Conservation (phyloP, 2,888 invertebrate species). For the Agrochola lota region DNA sequence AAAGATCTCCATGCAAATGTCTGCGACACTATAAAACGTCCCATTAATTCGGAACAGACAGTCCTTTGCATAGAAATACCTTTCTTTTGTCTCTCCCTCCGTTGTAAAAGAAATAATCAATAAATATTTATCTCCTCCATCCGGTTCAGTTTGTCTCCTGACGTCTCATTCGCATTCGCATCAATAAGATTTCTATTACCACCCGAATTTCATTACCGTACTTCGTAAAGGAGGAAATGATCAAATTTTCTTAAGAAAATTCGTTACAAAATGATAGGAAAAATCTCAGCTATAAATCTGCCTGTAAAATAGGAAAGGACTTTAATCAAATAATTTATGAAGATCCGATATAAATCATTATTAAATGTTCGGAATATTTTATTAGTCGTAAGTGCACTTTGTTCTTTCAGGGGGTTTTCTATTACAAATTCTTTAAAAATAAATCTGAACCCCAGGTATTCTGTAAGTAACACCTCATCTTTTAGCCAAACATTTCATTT, state of each 20-base stretch:
- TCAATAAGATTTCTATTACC: conserved; percentile 69
- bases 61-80: conserved; percentile 67
- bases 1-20: conserved; percentile 58
- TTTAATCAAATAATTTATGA: conserved; percentile 52
- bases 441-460: neutral
- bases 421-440: neutral
- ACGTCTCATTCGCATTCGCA: conserved; percentile 62
- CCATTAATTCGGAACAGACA: conserved; percentile 58
- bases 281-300: conserved; percentile 53
- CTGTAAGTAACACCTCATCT: conserved; percentile 23
- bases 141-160: conserved; percentile 65
- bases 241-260: conserved; percentile 52
- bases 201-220: conserved; percentile 66
- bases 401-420: neutral
- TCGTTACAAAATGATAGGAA: conserved; percentile 49
- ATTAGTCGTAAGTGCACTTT: neutral
- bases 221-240: conserved; percentile 60
- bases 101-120: conserved; percentile 66
- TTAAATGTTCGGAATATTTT: conserved; percentile 7
- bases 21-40: conserved; percentile 59
- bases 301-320: conserved; percentile 33
- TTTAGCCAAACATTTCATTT: conserved; percentile 42
- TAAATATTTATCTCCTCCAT: conserved; percentile 70
- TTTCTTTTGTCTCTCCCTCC: conserved; percentile 62
- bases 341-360: conserved; percentile 29